A percentile compares a stretch with the other conserved stretches of the same genome.
Conservation (phyloP, 1,140 invertebrate genomes). For the Radopholus similis region DNA sequence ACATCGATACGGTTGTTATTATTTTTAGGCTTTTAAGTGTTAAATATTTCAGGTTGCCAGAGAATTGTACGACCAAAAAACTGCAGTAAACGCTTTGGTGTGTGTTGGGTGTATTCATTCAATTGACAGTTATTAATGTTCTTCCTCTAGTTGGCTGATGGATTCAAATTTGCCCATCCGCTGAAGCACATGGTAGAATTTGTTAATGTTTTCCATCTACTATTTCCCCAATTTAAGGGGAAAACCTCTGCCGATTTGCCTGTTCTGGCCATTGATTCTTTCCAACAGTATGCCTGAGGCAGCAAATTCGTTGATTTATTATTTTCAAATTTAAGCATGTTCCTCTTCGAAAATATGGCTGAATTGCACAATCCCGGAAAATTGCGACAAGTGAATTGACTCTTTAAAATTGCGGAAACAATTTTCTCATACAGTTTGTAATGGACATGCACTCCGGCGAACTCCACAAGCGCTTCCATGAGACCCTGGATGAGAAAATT, state of each 20-base stretch:
- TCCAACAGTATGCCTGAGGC: slow-evolving; percentile 67
- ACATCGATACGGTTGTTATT: slow-evolving; percentile 46
- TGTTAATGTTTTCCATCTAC: too few species aligned
- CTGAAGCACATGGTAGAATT: slow-evolving; percentile 91
- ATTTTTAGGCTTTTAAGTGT: background rate
- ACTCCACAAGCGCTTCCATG: slow-evolving; percentile 55
- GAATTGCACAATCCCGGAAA: slow-evolving; percentile 52
- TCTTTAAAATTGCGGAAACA: background rate
- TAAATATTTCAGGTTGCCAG: slow-evolving; percentile 42
- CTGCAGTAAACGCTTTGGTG: slow-evolving; percentile 87
- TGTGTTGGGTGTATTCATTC: slow-evolving; percentile 68
- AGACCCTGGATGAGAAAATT: slow-evolving; percentile 57
- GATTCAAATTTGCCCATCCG: slow-evolving; percentile 91
- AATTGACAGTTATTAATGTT: background rate
- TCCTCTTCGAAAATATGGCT: slow-evolving; percentile 74
- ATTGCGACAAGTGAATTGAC: slow-evolving; percentile 41
- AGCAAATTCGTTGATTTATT: slow-evolving; percentile 88
- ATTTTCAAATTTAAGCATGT: slow-evolving; percentile 69
- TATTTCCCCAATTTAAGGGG: too few species aligned
- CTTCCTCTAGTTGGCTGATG: slow-evolving; percentile 72
- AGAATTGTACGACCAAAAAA: slow-evolving; percentile 64
- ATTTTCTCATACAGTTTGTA: slow-evolving; percentile 46
- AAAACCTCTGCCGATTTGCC: slow-evolving; percentile 85
- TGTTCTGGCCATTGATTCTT: slow-evolving; percentile 95
- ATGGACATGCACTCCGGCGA: slow-evolving; percentile 58